Evolutionary conservation across 2,888 invertebrate species (phyloP), one percentile per base, ranked within the genome.

Genomic region (Ennomos fuscantarius): DNA sequence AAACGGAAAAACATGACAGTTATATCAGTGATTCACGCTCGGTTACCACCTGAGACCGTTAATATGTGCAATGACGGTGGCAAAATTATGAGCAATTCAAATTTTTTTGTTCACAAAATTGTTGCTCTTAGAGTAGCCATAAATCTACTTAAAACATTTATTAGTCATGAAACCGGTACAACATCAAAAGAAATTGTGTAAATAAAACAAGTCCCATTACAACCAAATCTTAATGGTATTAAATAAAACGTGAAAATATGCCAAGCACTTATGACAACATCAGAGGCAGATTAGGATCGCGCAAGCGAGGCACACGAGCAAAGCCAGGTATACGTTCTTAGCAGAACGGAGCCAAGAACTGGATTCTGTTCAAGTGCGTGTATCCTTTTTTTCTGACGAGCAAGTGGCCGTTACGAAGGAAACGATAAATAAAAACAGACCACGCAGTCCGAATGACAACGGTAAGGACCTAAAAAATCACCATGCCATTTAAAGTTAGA

Each of bases 351-450:
- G 77, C 76, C 80, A 76, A 86, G 82, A 88, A 89, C 88, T 82
- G 85, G 89, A 88, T 87, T 86, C 77, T 82, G 81, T 80, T 78
- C 79, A 81, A 82, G 82, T 78, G 81, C 74, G 78, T 73, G 75
- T 76, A 73, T 78, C 77, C 74, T 81, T 86, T 88, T 86, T 87
- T 88, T 85, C 75, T 72, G 62, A 53, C 63, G 59, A 73, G 67
- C 82, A 75, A 84, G 82, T 82, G 82, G 87, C 88, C 87, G 89
- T 87, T 87, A 88, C 80, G 79, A 77, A 84, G 82, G 82, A 85
- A 82, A 78, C 78, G 75, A 81, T 76, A 84, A 79, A 82, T 82
- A 80, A 76, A 73, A 78, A 74, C 76, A 72, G 66, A 72, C 69
- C 66, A 59, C 41, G 49, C 60, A 69, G 64, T 65, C 61, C 45